These are phyloP conservation scores for Papilio elwesi DNA, from an alignment of 2,888 invertebrate species.

Conservation along the genomic window DNA sequence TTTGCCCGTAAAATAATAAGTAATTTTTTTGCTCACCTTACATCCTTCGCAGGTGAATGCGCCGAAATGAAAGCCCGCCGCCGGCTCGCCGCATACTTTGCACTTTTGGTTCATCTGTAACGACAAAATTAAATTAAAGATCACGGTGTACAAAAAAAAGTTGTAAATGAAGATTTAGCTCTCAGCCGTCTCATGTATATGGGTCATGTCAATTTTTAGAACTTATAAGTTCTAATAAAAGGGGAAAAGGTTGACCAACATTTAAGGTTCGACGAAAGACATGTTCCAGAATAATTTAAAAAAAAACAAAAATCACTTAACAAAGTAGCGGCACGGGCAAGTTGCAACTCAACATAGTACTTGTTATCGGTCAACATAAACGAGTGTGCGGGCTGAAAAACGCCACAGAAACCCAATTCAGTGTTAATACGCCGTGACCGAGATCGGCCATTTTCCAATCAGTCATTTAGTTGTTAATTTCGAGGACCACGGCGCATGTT, in stretches of 20 bases:
- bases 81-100: conserved; percentile 97
- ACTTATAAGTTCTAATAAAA: too few species aligned
- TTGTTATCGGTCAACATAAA: conserved; percentile 70
- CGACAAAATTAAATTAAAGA: conserved; percentile 48
- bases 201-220: too few species aligned
- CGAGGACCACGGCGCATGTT: conserved; percentile 81
- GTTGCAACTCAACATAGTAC: conserved; percentile 57
- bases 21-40: conserved; percentile 87
- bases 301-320: conserved; percentile 47
- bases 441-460: conserved; percentile 77
- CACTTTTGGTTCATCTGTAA: conserved; percentile 98
- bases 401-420: conserved; percentile 82
- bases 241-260: too few species aligned
- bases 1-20: too few species aligned
- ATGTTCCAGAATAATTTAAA: conserved; percentile 43
- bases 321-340: conserved; percentile 29
- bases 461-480: conserved; percentile 82
- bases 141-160: not conserved
- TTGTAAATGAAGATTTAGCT: too few species aligned
- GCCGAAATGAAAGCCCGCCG: conserved; percentile 97
- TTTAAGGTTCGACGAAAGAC: too few species aligned
- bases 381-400: conserved; percentile 64
- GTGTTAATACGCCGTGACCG: conserved; percentile 79
- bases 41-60: conserved; percentile 98
- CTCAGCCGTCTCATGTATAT: too few species aligned